Base-by-base conservation (phyloP, 1,140 invertebrate genomes). In the Carposina sasakii region DNA sequence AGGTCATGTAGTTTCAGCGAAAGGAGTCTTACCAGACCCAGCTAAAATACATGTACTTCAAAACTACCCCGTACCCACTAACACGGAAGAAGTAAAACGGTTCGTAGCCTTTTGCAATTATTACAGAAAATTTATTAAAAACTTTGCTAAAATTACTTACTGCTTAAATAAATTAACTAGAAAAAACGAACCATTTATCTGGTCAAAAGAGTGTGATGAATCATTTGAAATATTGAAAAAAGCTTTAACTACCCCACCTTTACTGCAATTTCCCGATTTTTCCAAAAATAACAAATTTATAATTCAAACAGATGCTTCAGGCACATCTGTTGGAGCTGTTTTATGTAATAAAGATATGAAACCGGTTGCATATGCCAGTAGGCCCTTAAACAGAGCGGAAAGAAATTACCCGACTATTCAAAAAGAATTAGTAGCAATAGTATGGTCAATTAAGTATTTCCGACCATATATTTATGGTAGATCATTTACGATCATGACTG, bases 351-450 rank as follows among this genome's bases (percentile, higher is more conserved):
- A 17, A 57, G 41, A 78, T 73, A 54, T 85, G 65, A 45, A 50
- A 39, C 28, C 71, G 49, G 15, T 74, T 8, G 60, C 67, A 3
- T 87, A 77, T 50, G 72, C 73, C 1, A 81, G 70, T 20, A 47
- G 79, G 41, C 62, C 63, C 1, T 51, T 87, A 21, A 81, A 72
- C 59, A 51, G 65, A 48, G 58, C 69, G 1, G 76, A 87, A 63
- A 37, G 10, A 40, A 78, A 77, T 54, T 87, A 77, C 45, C 60
- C 46, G 2, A 68, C 59, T 3, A 79, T 67, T 19, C 66, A 85
- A 62, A 76, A 81, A 52, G 85, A 90, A 78, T 59, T 86, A 43
- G 53, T 89, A 17, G 86, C 86, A 2, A 75, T 89, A 3, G 66
- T 89, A 0, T 86, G 75, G 73, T 69, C 71, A 6, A 58, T 77